phyloP scores from a whole-genome alignment of 2,888 invertebrate genomes.

The Crossocerus cetratus region DNA sequence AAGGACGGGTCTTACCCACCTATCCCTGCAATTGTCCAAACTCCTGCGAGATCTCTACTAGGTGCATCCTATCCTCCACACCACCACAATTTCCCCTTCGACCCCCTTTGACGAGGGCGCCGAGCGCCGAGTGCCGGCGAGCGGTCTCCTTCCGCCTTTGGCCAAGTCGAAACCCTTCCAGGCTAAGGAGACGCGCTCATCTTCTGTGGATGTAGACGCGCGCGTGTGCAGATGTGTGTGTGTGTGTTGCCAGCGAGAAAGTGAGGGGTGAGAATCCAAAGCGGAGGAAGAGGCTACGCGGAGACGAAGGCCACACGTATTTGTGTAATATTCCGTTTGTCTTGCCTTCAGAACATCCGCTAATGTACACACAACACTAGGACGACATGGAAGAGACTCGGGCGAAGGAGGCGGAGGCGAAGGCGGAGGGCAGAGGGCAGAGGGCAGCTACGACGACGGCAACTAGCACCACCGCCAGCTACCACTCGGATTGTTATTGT shows the following conservation, averaged over 20 bases:
- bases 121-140: conserved; percentile 36
- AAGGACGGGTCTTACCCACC: conserved; percentile 60
- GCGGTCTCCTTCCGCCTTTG: conserved; percentile 45
- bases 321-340: conserved; percentile 78
- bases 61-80: conserved; percentile 60
- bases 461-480: conserved; percentile 51
- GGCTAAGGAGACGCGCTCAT: conserved; percentile 63
- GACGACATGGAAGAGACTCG: conserved; percentile 26
- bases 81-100: conserved; percentile 41
- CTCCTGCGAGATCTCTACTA: conserved; percentile 67
- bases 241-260: conserved; percentile 9
- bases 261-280: conserved; percentile 14
- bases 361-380: conserved; percentile 75
- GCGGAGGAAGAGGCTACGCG: conserved; percentile 32
- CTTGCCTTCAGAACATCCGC: conserved; percentile 76
- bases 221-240: background rate
- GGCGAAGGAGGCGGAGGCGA: conserved; percentile 28
- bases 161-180: conserved; percentile 71
- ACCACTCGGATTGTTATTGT: conserved; percentile 76
- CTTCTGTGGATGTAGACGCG: conserved; percentile 47
- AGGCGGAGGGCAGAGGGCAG: conserved; percentile 51
- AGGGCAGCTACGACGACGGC: conserved; percentile 58
- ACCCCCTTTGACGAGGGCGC: conserved; percentile 29
- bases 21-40: conserved; percentile 71
- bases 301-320: conserved; percentile 63